Evolutionary conservation across 2,797 vertebrate species (phyloP), one percentile per base, ranked within the genome.

Genomic region (Bucorvus abyssinicus): DNA sequence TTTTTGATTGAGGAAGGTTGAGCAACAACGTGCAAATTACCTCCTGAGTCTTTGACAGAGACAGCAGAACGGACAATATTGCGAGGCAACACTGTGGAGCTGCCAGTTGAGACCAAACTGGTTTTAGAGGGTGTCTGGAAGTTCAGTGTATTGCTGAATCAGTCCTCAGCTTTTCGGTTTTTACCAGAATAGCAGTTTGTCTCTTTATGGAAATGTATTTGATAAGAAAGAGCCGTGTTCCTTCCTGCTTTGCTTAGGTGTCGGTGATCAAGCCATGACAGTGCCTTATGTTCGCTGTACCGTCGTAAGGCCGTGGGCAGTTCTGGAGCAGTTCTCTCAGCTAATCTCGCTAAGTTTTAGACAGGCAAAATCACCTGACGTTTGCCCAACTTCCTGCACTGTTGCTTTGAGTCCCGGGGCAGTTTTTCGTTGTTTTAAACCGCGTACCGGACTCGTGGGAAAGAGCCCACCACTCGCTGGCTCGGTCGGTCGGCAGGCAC

Each of bases 181-280:
- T 65, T 29, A 14, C n/a, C 40, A 71, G 56, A 29, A 3, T 5
- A 47, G 38, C 59, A 10, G 18, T 38, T 32, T 30, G 8, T 63
- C 19, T 59, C 38, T 30, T 26, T n/a, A 3, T 13, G 59, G 61
- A 57, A 34, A 12, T 1, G 15, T 3, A 1, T 1, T 8, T n/a
- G 34, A 1, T 19, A 27, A 1, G 1, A 3, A 9, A 0, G 44
- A 47, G 38, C 67, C 6, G 32, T 67, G 0, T 53, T 64, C 49
- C 21, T 9, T 9, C 45, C 38, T 0, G 5, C 44, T 2, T 2
- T 0, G 68, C 44, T 1, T 2, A 4, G 55, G 16, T 2, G 49
- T 0, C 44, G 24, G 53, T 2, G 65, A 32, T 1, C 17, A 8
- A 4, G 15, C 7, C 49, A 5, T 7, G 4, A 2, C 34, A 1